These are phyloP conservation scores for Zaprionus camerounensis DNA, from an alignment of 1,140 invertebrate genomes.

Conservation along the genomic window DNA sequence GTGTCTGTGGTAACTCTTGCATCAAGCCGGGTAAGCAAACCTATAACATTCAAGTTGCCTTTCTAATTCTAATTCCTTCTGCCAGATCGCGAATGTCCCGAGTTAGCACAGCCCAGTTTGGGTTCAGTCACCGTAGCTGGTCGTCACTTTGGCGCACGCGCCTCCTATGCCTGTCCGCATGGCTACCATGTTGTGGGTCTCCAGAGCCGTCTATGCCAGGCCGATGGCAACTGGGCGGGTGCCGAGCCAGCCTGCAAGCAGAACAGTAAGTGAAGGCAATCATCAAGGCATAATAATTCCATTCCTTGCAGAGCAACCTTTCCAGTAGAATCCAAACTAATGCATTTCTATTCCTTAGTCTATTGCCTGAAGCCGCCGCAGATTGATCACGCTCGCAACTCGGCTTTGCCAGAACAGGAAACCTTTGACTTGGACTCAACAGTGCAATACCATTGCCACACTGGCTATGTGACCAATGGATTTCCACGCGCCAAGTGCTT, in stretches of 20 bases:
- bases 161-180: conserved; percentile 93
- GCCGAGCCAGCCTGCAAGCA: conserved; percentile 94
- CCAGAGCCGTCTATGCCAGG: conserved; percentile 93
- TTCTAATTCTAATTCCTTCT: too few relatives aligned
- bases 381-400: conserved; percentile 94
- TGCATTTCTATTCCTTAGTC: conserved; percentile 85
- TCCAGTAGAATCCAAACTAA: not conserved
- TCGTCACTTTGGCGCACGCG: conserved; percentile 90
- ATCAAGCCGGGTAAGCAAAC: conserved; percentile 91
- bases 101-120: conserved; percentile 89
- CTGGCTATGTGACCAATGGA: conserved; percentile 82
- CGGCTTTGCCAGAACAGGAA: conserved; percentile 91
- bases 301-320: too few relatives aligned
- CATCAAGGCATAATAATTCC: not conserved
- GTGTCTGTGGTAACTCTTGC: conserved; percentile 97
- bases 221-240: conserved; percentile 96
- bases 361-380: conserved; percentile 95
- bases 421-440: conserved; percentile 93
- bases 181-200: conserved; percentile 95
- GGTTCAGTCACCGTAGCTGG: conserved; percentile 90
- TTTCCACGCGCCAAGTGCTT: conserved; percentile 89
- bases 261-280: conserved; percentile 88
- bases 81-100: conserved; percentile 93
- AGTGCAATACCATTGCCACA: conserved; percentile 95
- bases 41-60: too few relatives aligned